Evolutionary conservation across 2,113 vertebrate species (phyloP).

Genomic region (Dicaeum eximium): DNA sequence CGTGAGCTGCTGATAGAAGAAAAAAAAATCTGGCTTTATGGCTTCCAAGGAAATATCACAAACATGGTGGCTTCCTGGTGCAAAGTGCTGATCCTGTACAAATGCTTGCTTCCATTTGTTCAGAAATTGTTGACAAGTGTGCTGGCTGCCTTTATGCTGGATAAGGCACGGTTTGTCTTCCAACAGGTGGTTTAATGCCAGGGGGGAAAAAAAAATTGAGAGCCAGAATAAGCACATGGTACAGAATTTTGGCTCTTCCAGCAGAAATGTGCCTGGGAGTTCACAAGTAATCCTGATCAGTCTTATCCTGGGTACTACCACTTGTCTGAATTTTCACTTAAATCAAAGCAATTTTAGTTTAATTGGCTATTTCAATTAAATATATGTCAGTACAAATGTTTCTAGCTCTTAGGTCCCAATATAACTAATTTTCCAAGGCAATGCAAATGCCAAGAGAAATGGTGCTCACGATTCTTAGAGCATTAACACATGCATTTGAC

Average conservation of each 20-base stretch:
- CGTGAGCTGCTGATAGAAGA: background rate
- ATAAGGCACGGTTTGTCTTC: background rate
- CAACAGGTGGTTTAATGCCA: constrained; percentile 49
- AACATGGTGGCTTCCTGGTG: background rate
- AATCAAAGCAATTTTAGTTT: background rate
- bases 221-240: background rate
- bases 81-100: constrained; percentile 19
- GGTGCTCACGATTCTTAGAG: background rate
- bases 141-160: background rate
- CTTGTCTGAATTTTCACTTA: constrained; percentile 29
- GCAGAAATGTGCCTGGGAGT: background rate
- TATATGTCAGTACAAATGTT: background rate
- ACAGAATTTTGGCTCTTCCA: background rate
- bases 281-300: constrained; percentile 6
- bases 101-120: background rate
- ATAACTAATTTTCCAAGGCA: constrained; percentile 1
- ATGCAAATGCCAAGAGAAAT: background rate
- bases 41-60: background rate
- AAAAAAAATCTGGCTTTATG: background rate
- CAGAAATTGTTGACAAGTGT: background rate
- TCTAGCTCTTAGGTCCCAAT: background rate
- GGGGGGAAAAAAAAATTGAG: background rate
- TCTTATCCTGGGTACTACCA: background rate
- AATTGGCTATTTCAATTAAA: constrained; percentile 17
- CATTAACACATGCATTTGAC: background rate